phyloP scores from a whole-genome alignment of 2,888 invertebrate species.

The Antitype chi region DNA sequence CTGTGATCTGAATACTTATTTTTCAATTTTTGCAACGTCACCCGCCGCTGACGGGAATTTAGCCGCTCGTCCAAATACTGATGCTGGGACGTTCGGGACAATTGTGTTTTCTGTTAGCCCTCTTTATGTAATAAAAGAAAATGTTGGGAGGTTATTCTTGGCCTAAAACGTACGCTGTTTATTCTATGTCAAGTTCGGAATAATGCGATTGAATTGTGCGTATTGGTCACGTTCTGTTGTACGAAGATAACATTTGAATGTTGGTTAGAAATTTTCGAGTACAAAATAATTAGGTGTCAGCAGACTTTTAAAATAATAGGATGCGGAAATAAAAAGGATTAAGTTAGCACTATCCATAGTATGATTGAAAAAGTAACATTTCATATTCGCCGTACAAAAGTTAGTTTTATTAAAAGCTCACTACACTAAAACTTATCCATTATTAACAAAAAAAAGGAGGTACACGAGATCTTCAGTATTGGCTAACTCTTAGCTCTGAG shows the following conservation, averaged over 20 bases:
- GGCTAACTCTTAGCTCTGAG: not conserved
- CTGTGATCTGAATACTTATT: constrained; percentile 82
- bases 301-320: not conserved
- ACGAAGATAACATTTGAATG: constrained; percentile 26
- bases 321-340: not conserved
- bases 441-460: not conserved
- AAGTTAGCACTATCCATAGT: not conserved
- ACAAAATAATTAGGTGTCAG: not conserved
- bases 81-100: constrained; percentile 57
- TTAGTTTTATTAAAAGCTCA: not conserved
- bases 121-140: constrained; percentile 57
- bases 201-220: constrained; percentile 45
- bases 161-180: constrained; percentile 55
- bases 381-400: not conserved
- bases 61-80: constrained; percentile 65
- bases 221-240: constrained; percentile 44
- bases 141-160: constrained; percentile 43
- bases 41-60: constrained; percentile 70
- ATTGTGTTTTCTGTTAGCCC: constrained; percentile 61
- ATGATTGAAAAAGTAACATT: not conserved
- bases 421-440: not conserved
- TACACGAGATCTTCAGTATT: not conserved
- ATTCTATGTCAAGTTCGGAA: constrained; percentile 44
- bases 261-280: not conserved
- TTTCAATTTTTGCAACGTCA: constrained; percentile 80